Evolutionary conservation across 2,888 invertebrate species (phyloP).

Genomic region (Orthosia gothica): DNA sequence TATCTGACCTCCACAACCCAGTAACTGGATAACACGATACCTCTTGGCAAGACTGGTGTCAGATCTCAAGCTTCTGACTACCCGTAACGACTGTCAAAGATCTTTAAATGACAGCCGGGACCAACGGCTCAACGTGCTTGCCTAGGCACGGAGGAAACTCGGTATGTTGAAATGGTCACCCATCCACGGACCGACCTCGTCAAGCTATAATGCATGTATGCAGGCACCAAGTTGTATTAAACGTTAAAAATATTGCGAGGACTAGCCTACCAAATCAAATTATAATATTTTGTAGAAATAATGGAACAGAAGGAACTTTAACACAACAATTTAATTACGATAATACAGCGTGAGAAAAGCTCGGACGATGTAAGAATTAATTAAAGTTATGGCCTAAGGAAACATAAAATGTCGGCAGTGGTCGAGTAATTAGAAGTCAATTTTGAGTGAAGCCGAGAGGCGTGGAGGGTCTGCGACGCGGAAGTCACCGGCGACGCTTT

Average conservation of each 20-base stretch:
- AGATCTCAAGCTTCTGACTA: too few relatives aligned
- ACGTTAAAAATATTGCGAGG: neutral
- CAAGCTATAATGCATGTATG: neutral
- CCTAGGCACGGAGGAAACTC: too few relatives aligned
- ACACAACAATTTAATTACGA: slow-evolving; percentile 76
- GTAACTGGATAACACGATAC: too few relatives aligned
- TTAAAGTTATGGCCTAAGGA: slow-evolving; percentile 88
- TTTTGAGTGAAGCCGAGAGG: slow-evolving; percentile 80
- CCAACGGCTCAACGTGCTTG: too few relatives aligned
- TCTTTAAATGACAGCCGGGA: too few relatives aligned
- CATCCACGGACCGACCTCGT: too few relatives aligned
- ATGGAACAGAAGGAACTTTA: slow-evolving; percentile 67
- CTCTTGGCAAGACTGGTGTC: too few relatives aligned
- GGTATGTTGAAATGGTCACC: too few relatives aligned
- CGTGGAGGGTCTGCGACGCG: slow-evolving; percentile 74
- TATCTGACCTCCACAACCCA: too few relatives aligned
- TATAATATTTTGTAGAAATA: slow-evolving; percentile 55
- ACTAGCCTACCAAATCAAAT: slow-evolving; percentile 52
- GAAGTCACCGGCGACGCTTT: slow-evolving; percentile 69
- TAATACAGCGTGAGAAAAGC: slow-evolving; percentile 87
- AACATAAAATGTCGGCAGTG: slow-evolving; percentile 87
- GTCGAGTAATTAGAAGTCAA: slow-evolving; percentile 87
- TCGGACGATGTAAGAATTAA: slow-evolving; percentile 85
- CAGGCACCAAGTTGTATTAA: neutral
- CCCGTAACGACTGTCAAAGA: too few relatives aligned